These are phyloP conservation scores for Clavelina lepadiformis DNA, from an alignment of 23 tunicate species.

Conservation along the genomic window DNA sequence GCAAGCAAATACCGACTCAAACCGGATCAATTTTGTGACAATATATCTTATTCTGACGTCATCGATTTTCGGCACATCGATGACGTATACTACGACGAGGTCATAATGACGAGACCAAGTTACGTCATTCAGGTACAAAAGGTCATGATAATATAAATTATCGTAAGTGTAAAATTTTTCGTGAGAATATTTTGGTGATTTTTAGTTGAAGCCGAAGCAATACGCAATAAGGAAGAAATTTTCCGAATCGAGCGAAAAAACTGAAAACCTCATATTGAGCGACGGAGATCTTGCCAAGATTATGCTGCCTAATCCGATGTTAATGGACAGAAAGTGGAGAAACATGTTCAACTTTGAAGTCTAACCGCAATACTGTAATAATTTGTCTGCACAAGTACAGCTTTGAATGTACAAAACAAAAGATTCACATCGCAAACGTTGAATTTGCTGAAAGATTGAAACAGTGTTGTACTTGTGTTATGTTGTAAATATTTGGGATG, in stretches of 20 bases:
- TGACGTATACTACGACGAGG: constrained; percentile 19
- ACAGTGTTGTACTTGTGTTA: no score
- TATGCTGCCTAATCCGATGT: not conserved
- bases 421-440: no score
- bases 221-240: no score
- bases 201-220: no score
- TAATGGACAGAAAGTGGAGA: constrained; percentile 14
- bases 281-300: constrained; percentile 12
- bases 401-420: no score
- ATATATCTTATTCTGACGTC: not conserved
- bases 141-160: not conserved
- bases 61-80: not conserved
- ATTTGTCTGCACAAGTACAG: no score
- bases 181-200: no score
- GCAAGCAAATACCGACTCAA: constrained; percentile 13
- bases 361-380: no score
- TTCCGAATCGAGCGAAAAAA: no score
- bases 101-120: constrained; percentile 12
- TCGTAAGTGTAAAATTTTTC: not conserved
- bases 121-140: constrained; percentile 9
- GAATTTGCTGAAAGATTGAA: no score
- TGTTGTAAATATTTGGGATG: no score
- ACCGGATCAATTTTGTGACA: constrained; percentile 4
- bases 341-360: not conserved
- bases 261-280: not conserved